These are phyloP conservation scores for Pseudomyrmex flavicornis DNA, from an alignment of 1,140 invertebrate species.

Conservation along the genomic window DNA sequence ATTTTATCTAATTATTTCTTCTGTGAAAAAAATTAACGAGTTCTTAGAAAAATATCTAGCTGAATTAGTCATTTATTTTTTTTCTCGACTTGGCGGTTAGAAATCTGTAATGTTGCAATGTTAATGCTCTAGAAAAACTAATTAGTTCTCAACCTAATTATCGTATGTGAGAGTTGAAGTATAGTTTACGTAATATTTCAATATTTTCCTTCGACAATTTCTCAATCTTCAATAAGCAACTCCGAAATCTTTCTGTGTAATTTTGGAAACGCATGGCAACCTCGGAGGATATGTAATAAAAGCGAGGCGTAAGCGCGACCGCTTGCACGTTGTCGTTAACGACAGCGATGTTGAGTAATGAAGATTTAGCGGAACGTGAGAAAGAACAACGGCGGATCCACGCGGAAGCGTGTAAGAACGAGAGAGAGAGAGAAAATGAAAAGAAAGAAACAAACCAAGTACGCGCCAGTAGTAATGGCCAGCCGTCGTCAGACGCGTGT, in stretches of 20 bases:
- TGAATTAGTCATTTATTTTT: background rate
- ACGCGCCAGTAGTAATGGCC: slow-evolving; percentile 67
- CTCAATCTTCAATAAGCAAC: slow-evolving; percentile 24
- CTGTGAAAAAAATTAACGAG: background rate
- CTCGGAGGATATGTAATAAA: background rate
- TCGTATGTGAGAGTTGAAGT: background rate
- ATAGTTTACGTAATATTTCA: background rate
- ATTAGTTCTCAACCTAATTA: background rate
- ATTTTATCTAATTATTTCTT: background rate
- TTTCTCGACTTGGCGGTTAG: background rate
- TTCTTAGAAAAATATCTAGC: background rate
- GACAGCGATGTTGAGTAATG: slow-evolving; percentile 53
- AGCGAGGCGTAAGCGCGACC: background rate
- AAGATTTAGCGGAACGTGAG: slow-evolving; percentile 35
- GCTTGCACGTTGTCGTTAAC: slow-evolving; percentile 28
- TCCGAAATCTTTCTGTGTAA: background rate
- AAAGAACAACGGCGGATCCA: background rate
- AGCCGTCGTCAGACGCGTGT: slow-evolving; percentile 56
- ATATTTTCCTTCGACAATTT: background rate
- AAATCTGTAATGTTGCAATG: background rate
- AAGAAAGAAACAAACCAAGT: slow-evolving; percentile 36
- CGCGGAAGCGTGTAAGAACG: background rate
- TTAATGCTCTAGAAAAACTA: background rate
- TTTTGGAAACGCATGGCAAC: background rate
- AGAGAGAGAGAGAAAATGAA: slow-evolving; percentile 8